Percentiles rank a stretch among this genome's conserved stretches.
These are phyloP conservation scores for Cladorhizidae sp. DNA, from an alignment of 37 sponge, comb jelly and placozoan genomes.

Conservation along the genomic window DNA sequence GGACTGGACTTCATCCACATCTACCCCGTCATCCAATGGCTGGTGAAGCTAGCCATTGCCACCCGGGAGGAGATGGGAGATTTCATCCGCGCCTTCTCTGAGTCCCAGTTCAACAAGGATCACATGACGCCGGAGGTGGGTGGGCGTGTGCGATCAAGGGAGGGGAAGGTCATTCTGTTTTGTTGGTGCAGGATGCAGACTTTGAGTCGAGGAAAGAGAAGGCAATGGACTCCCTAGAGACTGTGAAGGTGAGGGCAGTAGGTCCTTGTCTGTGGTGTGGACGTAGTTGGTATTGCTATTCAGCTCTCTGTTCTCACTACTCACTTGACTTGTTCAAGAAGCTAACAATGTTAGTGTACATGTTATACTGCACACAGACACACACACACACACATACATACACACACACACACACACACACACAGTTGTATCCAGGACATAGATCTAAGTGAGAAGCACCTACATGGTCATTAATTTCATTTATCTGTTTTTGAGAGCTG, in stretches of 20 bases:
- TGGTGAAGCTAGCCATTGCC: conserved; percentile 95
- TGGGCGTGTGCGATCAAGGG: neutral
- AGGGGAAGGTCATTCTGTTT: neutral
- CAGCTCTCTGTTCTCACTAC: no score
- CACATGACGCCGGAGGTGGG: conserved; percentile 74
- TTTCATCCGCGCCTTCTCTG: conserved; percentile 85
- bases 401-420: no score
- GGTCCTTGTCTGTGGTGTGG: no score
- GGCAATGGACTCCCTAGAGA: conserved; percentile 29
- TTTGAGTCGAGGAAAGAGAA: conserved; percentile 49
- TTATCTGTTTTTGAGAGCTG: no score
- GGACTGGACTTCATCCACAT: conserved; percentile 98
- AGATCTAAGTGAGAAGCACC: no score
- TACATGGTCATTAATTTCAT: no score
- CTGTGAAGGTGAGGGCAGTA: conserved; percentile 43
- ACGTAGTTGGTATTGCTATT: no score
- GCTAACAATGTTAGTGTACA: no score
- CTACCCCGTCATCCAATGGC: conserved; percentile 98
- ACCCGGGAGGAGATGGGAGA: conserved; percentile 95
- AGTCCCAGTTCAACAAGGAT: conserved; percentile 78
- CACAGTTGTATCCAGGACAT: no score
- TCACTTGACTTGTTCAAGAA: no score
- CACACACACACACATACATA: no score
- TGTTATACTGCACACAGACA: no score
- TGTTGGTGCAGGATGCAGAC: conserved; percentile 52